Evolutionary conservation across 2,888 invertebrate genomes (phyloP).

Genomic region (Drosophila fungiperda): DNA sequence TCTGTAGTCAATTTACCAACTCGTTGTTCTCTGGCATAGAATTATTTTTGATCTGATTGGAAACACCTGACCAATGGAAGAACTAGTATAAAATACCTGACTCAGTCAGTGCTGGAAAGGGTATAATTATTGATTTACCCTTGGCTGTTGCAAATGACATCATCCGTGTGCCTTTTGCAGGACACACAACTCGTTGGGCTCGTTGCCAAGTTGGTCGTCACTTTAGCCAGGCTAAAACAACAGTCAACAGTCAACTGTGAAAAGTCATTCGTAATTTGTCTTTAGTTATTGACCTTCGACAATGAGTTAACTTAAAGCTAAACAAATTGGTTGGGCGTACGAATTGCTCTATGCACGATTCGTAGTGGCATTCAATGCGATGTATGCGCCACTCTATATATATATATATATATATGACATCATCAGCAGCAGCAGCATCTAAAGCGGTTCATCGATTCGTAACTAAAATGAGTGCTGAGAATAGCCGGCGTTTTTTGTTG

Average conservation of each 20-base stretch:
- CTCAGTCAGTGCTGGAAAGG: constrained; percentile 30
- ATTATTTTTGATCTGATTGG: background rate
- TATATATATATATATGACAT: constrained; percentile 61
- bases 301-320: constrained; percentile 46
- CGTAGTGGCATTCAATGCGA: background rate
- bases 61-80: background rate
- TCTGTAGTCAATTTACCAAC: background rate
- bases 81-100: constrained; percentile 27
- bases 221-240: background rate
- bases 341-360: constrained; percentile 38
- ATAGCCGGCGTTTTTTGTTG: constrained; percentile 44
- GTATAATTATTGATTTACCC: constrained; percentile 63
- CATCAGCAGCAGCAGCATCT: constrained; percentile 56
- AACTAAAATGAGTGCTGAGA: constrained; percentile 24
- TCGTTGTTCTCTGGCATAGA: background rate
- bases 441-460: constrained; percentile 57
- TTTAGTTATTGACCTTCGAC: constrained; percentile 59
- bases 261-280: constrained; percentile 20
- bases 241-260: background rate
- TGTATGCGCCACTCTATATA: background rate
- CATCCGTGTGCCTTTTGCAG: constrained; percentile 44
- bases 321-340: constrained; percentile 49
- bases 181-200: constrained; percentile 14
- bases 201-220: constrained; percentile 25
- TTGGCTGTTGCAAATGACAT: constrained; percentile 49